Evolutionary conservation across 30 jellyfish, hydroid and myxozoan species (phyloP).

Genomic region (Cassiopea andromeda): DNA sequence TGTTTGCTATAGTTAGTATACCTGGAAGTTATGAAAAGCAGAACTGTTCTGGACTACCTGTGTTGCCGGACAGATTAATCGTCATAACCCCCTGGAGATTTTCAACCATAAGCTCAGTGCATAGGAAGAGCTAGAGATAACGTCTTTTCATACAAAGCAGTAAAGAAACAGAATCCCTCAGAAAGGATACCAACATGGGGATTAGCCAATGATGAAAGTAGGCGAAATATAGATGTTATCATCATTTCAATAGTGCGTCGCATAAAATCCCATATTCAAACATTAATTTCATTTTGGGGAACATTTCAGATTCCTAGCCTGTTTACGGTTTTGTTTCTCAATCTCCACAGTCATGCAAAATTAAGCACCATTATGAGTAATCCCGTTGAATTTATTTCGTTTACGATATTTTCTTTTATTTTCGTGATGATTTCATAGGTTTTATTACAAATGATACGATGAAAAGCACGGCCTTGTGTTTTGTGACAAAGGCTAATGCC

Average conservation of each 20-base stretch:
- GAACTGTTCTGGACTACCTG: slow-evolving; percentile 26
- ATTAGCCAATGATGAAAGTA: slow-evolving; percentile 58
- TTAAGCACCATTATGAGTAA: slow-evolving; percentile 59
- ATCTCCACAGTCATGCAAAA: slow-evolving; percentile 50
- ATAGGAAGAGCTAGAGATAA: slow-evolving; percentile 49
- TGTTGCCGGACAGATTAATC: neutral
- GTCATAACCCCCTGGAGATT: slow-evolving; percentile 18
- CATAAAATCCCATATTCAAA: slow-evolving; percentile 50
- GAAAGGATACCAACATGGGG: slow-evolving; percentile 70
- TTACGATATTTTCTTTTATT: slow-evolving; percentile 26
- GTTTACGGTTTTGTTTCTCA: slow-evolving; percentile 40
- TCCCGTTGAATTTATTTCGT: slow-evolving; percentile 41
- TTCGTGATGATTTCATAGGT: slow-evolving; percentile 34
- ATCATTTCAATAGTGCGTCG: slow-evolving; percentile 60
- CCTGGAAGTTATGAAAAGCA: neutral
- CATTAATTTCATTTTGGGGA: slow-evolving; percentile 69
- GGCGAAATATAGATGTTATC: slow-evolving; percentile 65
- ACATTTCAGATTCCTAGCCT: slow-evolving; percentile 53
- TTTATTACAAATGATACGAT: slow-evolving; percentile 45
- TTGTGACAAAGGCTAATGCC: slow-evolving; percentile 22
- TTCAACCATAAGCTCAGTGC: slow-evolving; percentile 12
- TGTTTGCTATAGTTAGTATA: neutral
- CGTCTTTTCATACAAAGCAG: slow-evolving; percentile 31
- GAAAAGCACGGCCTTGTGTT: slow-evolving; percentile 20
- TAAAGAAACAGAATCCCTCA: slow-evolving; percentile 32